Evolutionary conservation across 2,113 vertebrate genomes (phyloP), one percentile per base, ranked within the genome.

Genomic region (Apus apus): DNA sequence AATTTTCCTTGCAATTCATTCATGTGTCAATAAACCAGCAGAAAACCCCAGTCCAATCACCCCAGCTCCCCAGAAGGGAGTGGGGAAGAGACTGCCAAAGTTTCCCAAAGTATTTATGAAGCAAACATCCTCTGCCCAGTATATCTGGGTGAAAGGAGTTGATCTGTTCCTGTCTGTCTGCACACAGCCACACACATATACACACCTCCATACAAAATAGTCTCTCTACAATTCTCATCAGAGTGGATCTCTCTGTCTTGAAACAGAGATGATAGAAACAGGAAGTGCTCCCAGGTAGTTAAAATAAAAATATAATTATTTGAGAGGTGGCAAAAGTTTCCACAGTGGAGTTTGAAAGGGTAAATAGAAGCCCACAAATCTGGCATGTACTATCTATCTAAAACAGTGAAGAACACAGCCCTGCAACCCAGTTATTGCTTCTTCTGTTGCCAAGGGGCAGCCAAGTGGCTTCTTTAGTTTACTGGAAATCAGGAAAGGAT

Each of bases 191-290:
- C 29, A 20, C 38, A 16, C 8, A 6, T 4, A 43, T 29, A 45
- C 40, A 58, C 18, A 15, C 19, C 36, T 34, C 51, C 27, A 13
- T 18, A 56, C 19, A 62, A n/a, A 75, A 26, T 6, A 36, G 7
- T 3, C 22, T 22, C 56, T 65, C 51, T 83, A 51, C 30, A n/a
- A 6, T 57, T 27, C 45, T 68, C 62, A 38, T 38, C 38, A 38
- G 34, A 15, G 38, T 30, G 46, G 56, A 13, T 29, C 56, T 46
- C 9, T 68, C 58, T 36, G 48, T 36, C 19, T 84, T 0, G 0
- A 80, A 80, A 73, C 6, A 65, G 40, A 20, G 5, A 29, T 38
- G 51, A 45, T 5, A 84, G 76, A 92, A 73, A 62, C 15, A 64
- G n/a, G 38, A 82, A 74, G 2, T 36, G 7, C 27, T 86, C 27